Base-by-base conservation (phyloP, 2,113 vertebrate genomes). In the Saguinus imperator region DNA sequence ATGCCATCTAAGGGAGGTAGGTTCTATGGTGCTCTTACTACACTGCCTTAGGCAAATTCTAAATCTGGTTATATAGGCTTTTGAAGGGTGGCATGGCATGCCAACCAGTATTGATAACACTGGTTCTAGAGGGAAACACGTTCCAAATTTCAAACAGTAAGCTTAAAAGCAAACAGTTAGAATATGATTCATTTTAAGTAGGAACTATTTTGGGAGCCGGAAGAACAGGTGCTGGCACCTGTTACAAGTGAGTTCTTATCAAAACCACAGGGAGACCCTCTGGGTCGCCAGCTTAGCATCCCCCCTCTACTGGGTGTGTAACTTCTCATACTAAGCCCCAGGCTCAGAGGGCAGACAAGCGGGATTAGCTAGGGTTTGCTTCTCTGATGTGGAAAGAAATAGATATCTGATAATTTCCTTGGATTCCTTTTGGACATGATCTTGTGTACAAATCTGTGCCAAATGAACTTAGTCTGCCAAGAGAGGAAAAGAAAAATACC, bases 391-490 rank as follows among this genome's bases (percentile, higher is more conserved):
- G 57, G 35, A 57, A 27, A 52, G 55, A 72, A 80, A 48, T 6
- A 77, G 57, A 27, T 48, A 43, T 57, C 68, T 72, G 89, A 55
- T 27, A 29, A 43, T 95, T 79, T 95, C 32, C 40, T 89, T 55
- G 58, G 37, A 64, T 96, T 95, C 32, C n/a, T 4, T 92, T 91
- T 87, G 75, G 57, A 52, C 64, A 6, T 70, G 57, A 66, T 88
- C 1, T 84, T 96, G n/a, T 52, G 8, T 97, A 17, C 88, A 94
- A 64, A 87, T 95, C 84, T 86, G 97, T 95, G 96, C n/a, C 87
- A 94, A 96, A 76, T 55, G 43, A 83, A 35, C 86, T 89, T 64
- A 94, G 40, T n/a, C 32, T 68, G 48, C 85, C 88, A 77, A 95
- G 97, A 92, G n/a, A 73, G 89, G 80, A 91, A 58, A 61, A 86